phyloP scores from a whole-genome alignment of 53 echinoderm and acorn worm genomes.

The Henricia sp. region DNA sequence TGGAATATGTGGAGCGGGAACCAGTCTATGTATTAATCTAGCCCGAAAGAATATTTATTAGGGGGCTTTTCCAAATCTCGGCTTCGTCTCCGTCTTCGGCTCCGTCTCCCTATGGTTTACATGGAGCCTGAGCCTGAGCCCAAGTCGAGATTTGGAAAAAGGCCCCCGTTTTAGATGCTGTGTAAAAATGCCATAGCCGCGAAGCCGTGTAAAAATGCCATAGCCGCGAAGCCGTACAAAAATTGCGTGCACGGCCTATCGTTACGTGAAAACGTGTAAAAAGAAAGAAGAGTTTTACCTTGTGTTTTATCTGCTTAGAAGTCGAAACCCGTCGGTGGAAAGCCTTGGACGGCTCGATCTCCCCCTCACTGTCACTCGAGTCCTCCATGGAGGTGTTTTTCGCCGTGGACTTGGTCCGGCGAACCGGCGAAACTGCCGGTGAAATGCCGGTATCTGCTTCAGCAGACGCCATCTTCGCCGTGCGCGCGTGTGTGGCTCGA shows the following conservation, averaged over 20 bases:
- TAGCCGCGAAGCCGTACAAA: background rate
- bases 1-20: too few species aligned
- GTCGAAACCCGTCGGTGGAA: constrained; percentile 97
- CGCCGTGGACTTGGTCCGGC: constrained; percentile 73
- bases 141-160: too few species aligned
- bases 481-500: background rate
- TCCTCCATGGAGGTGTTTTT: constrained; percentile 88
- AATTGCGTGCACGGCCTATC: background rate
- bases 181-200: background rate
- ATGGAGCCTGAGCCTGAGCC: too few species aligned
- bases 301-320: constrained; percentile 98
- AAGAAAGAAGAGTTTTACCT: constrained; percentile 60
- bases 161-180: constrained; percentile 39
- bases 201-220: too few species aligned
- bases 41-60: too few species aligned
- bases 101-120: too few species aligned
- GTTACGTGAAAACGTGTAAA: too few species aligned
- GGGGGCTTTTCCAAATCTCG: too few species aligned
- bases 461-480: constrained; percentile 58
- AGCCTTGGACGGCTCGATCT: constrained; percentile 90
- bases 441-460: constrained; percentile 25
- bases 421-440: constrained; percentile 79
- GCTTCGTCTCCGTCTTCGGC: too few species aligned
- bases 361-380: constrained; percentile 97
- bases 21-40: too few species aligned